These are phyloP conservation scores for Stomatorhinus ivindoensis DNA, from an alignment of 2,113 vertebrate genomes.

Conservation along the genomic window DNA sequence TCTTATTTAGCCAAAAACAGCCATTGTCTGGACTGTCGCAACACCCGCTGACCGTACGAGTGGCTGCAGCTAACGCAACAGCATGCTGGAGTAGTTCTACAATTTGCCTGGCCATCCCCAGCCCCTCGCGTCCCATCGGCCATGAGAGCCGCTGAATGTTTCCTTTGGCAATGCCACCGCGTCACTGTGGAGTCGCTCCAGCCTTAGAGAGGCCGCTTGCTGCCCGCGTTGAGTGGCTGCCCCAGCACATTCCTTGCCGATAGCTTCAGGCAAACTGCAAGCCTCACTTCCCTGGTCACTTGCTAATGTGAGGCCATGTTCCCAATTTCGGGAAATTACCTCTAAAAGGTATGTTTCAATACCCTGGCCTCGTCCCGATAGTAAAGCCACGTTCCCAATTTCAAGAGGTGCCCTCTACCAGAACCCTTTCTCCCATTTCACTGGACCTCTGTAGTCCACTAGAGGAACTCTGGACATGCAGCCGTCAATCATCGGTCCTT, in stretches of 20 bases:
- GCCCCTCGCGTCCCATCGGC: not conserved
- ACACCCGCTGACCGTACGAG: not conserved
- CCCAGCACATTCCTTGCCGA: not conserved
- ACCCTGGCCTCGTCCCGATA: not conserved
- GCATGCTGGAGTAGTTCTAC: not conserved
- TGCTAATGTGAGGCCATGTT: not conserved
- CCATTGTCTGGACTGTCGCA: not conserved
- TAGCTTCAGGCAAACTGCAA: not conserved
- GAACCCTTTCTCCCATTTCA: not conserved
- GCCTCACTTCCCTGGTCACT: not conserved
- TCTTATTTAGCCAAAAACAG: not conserved
- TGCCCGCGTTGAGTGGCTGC: not conserved
- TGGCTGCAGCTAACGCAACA: not conserved
- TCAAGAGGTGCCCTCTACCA: not conserved
- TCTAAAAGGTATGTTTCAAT: not conserved
- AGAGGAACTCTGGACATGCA: not conserved
- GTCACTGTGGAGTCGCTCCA: not conserved
- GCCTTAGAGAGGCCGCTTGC: not conserved
- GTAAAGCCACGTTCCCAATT: not conserved
- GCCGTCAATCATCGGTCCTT: slow-evolving; percentile 22
- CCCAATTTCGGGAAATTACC: not conserved
- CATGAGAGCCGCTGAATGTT: not conserved
- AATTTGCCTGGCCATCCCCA: not conserved
- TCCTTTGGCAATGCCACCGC: not conserved
- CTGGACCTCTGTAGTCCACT: not conserved